These are phyloP conservation scores for Euzophera pinguis DNA, from an alignment of 2,888 invertebrate species.

Conservation along the genomic window DNA sequence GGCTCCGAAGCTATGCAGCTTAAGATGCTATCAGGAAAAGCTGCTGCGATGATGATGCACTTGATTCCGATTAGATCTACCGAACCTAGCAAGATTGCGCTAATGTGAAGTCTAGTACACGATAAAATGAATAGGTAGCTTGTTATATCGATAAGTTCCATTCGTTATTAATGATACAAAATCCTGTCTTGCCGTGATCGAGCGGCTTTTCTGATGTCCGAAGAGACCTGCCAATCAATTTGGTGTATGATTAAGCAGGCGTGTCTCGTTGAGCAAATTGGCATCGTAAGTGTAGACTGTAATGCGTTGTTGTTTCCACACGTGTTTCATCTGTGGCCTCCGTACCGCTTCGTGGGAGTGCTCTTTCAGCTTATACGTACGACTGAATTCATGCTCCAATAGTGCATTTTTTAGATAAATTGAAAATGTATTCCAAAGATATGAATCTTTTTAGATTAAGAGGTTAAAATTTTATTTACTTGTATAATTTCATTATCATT, in stretches of 20 bases:
- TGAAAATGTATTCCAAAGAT: no score
- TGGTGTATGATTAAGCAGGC: conserved; percentile 50
- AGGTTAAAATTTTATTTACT: no score
- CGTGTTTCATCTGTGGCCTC: conserved; percentile 48
- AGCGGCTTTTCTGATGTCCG: conserved; percentile 18
- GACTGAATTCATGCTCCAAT: conserved; percentile 44
- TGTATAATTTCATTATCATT: no score
- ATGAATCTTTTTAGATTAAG: no score
- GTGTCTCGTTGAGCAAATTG: conserved; percentile 47
- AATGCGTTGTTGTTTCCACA: conserved; percentile 17
- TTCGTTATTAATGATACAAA: background rate
- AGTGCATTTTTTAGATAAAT: no score
- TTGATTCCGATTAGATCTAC: no score
- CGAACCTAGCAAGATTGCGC: background rate
- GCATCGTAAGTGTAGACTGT: conserved; percentile 25
- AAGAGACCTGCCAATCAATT: conserved; percentile 52
- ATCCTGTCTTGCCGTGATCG: conserved; percentile 21
- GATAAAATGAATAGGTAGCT: background rate
- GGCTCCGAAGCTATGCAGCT: no score
- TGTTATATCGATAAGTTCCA: conserved; percentile 15
- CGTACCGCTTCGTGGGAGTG: conserved; percentile 49
- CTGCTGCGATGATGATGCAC: no score
- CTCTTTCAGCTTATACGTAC: conserved; percentile 44
- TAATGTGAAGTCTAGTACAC: background rate
- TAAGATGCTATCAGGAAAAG: no score